A percentile compares a stretch with the other conserved stretches of the same genome.
These are phyloP conservation scores for Seira musarum DNA, from an alignment of 2,888 invertebrate genomes.

Conservation along the genomic window DNA sequence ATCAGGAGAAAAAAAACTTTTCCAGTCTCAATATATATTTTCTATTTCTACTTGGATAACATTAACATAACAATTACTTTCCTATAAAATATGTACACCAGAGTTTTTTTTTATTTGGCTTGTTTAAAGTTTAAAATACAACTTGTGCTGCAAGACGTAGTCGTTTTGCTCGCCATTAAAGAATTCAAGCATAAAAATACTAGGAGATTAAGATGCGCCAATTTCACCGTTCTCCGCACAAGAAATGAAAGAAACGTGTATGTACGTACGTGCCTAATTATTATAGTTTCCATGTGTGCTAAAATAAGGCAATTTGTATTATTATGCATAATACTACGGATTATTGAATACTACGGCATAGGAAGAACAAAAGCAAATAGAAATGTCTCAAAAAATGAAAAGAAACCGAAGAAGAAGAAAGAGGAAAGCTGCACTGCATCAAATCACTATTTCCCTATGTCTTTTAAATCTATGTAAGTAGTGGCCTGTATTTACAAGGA, in stretches of 20 bases:
- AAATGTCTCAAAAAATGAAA: not conserved
- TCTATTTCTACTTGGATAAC: no score
- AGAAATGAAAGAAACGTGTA: not conserved
- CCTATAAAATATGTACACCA: no score
- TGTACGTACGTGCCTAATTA: not conserved
- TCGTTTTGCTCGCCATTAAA: not conserved
- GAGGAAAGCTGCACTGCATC: not conserved
- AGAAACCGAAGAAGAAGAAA: not conserved
- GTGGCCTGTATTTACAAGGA: constrained; percentile 69
- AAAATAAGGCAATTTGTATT: not conserved
- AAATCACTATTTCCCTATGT: constrained; percentile 28
- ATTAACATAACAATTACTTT: no score
- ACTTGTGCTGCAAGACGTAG: not conserved
- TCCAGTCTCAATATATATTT: no score
- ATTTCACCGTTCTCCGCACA: not conserved
- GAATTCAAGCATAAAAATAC: not conserved
- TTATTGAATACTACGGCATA: no score
- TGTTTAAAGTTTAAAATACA: no score
- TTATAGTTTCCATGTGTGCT: constrained; percentile 11
- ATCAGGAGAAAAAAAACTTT: no score
- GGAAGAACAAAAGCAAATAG: no score
- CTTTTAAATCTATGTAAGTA: constrained; percentile 68
- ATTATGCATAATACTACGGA: no score
- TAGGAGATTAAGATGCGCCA: not conserved
- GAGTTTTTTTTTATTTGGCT: no score